Evolutionary conservation across 2,113 vertebrate species (phyloP), one percentile per base, ranked within the genome.

Genomic region (Otus sunia): DNA sequence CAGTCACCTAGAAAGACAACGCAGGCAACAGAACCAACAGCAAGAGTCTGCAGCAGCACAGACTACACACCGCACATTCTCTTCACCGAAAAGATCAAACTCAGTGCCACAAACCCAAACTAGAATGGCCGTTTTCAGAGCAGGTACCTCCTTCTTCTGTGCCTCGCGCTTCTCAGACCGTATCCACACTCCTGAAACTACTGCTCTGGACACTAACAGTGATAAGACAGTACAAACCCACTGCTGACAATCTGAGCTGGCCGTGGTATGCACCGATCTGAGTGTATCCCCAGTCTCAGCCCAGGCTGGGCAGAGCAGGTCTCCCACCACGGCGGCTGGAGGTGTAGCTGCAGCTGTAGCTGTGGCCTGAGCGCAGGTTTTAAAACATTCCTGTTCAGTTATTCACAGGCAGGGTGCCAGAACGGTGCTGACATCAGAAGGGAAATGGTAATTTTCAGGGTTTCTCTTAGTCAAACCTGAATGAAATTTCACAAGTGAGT

Each of bases 401-500:
- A 76, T 32, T 50, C 78, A 7, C 79, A 86, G 90, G 96, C 92
- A 80, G 55, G 14, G 22, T 27, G 94, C 94, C 95, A 94, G 86
- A 12, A 36, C 16, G 0, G 59, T 20, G 88, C 92, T 95, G 92
- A 91, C 94, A 94, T 71, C 95, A 94, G 16, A 63, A 41, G 68
- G 92, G 86, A 94, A 96, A 93, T 16, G 76, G 68, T 41, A 10
- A 92, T 82, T 85, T 76, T 92, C 91, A 87, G 76, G 53, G 73
- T 15, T 96, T 94, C 88, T 94, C 85, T 89, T 49, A 94, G 86
- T 91, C 95, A 95, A 93, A 94, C 83, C 92, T 89, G 95, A 92
- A 96, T 72, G 83, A 92, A 86, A 94, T 85, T 55, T 85, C 92
- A 68, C 94, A 68, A 85, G 80, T 13, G 63, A 69, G 39, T 7